Evolutionary conservation across 2,113 vertebrate genomes (phyloP), one percentile per base, ranked within the genome.

Genomic region (Maccullochella peelii): DNA sequence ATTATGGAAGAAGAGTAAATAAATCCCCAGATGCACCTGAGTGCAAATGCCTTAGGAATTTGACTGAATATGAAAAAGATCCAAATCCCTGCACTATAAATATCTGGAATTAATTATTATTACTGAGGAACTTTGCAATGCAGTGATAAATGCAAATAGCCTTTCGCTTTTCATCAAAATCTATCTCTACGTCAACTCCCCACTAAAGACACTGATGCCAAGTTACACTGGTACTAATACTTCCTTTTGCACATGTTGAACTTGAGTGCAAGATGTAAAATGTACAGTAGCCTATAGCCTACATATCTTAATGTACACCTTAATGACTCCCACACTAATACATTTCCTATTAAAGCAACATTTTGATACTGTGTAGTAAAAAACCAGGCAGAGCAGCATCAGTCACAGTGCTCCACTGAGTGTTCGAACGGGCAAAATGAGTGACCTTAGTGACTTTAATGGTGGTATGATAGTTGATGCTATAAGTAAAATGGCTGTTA

Each of bases 51-150:
- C 77, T 85, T 33, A 75, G 85, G 86, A 87, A 71, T 77, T 65
- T 84, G 68, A 82, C 66, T 69, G 57, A 63, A 75, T 59, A 75
- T 72, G 67, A 77, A 80, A 84, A 52, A 16, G 79, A 69, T 76
- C 76, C 44, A 80, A 63, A 76, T 80, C 57, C 25, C 36, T 2
- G 58, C 72, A 27, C 81, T 84, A 86, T 89, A 76, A 91, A 91
- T 90, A 90, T 80, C 69, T 77, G 40, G 52, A 80, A 85, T 85
- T 85, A 86, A 86, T 89, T 89, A 87, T 73, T 65, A 58, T 88
- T 78, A 81, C 73, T 25, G 33, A 65, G 47, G 38, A 83, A 58
- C 57, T 77, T 84, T 80, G 57, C 78, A 78, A 27, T 62, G 84
- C 62, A 63, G 79, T 7, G 40, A 77, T 77, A 83, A 65, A 84